phyloP scores from a whole-genome alignment of 2,797 vertebrate genomes.

The Knipowitschia caucasica region DNA sequence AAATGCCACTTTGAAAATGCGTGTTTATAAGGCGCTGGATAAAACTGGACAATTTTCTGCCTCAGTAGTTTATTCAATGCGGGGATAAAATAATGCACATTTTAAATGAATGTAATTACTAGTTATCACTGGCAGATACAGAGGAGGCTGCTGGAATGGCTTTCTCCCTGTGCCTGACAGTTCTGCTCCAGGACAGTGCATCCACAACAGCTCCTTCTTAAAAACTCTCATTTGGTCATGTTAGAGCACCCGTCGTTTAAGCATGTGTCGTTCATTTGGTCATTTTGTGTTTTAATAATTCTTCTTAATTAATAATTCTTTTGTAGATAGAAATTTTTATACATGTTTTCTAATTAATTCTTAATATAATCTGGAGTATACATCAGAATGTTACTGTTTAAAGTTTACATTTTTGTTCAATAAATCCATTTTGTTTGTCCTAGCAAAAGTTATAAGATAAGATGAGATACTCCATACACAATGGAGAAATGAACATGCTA shows the following conservation, averaged over 20 bases:
- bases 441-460: too few relatives aligned
- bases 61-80: slow-evolving; percentile 81
- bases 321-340: too few relatives aligned
- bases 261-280: too few relatives aligned
- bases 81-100: slow-evolving; percentile 82
- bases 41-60: slow-evolving; percentile 84
- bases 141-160: slow-evolving; percentile 68
- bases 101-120: slow-evolving; percentile 84
- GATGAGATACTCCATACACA: too few relatives aligned
- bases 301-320: too few relatives aligned
- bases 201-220: background rate
- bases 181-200: slow-evolving; percentile 20
- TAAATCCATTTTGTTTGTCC: too few relatives aligned
- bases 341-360: too few relatives aligned
- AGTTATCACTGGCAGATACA: slow-evolving; percentile 78
- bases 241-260: background rate
- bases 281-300: too few relatives aligned
- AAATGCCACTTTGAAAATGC: slow-evolving; percentile 66
- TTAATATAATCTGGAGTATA: too few relatives aligned
- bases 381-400: too few relatives aligned
- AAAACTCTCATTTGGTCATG: background rate
- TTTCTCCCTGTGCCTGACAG: slow-evolving; percentile 50
- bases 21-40: slow-evolving; percentile 75
- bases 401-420: too few relatives aligned
- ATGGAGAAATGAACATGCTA: too few relatives aligned